Conservation (phyloP, 2,888 invertebrate species). For the Cancer borealis region DNA sequence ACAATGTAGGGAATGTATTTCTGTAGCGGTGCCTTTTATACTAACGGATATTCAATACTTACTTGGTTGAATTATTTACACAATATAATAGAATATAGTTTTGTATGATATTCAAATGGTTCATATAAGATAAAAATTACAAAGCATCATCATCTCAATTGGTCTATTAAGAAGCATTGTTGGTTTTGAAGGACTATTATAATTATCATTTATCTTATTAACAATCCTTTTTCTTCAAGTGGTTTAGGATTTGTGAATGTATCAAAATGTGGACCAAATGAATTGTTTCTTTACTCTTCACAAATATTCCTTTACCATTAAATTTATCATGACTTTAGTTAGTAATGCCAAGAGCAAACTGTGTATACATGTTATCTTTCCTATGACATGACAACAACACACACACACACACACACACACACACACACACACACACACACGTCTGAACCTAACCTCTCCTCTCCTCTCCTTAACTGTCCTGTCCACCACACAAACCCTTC, state of each 20-base stretch:
- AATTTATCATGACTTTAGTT: neutral
- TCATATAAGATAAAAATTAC: neutral
- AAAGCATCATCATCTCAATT: neutral
- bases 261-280: slow-evolving; percentile 18
- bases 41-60: neutral
- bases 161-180: neutral
- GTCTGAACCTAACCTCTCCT: too few species aligned
- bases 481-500: too few species aligned
- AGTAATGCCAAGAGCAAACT: neutral
- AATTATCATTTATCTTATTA: neutral
- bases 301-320: neutral
- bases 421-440: too few species aligned
- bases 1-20: neutral
- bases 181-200: neutral
- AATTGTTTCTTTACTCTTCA: neutral
- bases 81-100: neutral
- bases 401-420: too few species aligned
- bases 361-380: neutral
- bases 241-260: neutral
- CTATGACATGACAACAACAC: too few species aligned
- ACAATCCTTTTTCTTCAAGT: neutral
- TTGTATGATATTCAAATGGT: neutral
- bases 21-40: neutral
- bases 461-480: too few species aligned
- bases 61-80: neutral